Conservation (phyloP, 2,888 invertebrate species). For the Conus canariensis region DNA sequence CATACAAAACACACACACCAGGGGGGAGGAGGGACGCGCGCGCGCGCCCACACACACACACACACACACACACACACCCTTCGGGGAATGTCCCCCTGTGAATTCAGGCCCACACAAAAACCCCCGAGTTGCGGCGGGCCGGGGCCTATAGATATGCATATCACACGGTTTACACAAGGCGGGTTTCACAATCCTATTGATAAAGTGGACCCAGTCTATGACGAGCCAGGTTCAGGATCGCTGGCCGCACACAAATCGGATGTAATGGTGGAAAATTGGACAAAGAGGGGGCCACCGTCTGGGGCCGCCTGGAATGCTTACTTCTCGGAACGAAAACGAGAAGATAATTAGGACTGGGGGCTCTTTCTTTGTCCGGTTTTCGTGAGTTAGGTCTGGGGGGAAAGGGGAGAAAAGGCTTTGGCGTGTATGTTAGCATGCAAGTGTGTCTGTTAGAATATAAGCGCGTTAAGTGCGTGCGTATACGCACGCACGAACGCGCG, state of each 20-base stretch:
- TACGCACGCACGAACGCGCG: not conserved
- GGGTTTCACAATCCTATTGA: not conserved
- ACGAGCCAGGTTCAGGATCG: not conserved
- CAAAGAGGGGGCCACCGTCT: not conserved
- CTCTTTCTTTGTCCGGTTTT: too few relatives aligned
- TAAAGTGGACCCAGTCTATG: conserved; percentile 2
- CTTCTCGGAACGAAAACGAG: not conserved
- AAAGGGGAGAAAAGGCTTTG: too few relatives aligned
- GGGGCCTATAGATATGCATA: conserved; percentile 8
- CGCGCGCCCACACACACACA: not conserved
- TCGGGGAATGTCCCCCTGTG: too few relatives aligned
- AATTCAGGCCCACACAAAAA: not conserved
- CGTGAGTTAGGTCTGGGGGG: too few relatives aligned
- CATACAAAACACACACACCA: not conserved
- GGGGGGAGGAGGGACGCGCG: too few relatives aligned
- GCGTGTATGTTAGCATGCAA: too few relatives aligned
- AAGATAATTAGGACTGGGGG: not conserved
- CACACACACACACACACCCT: not conserved
- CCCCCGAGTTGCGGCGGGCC: not conserved
- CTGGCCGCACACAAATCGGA: not conserved
- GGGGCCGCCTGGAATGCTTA: conserved; percentile 5
- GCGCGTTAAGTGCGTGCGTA: not conserved
- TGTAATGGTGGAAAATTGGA: not conserved
- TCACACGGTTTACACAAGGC: not conserved
- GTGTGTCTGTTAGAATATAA: too few relatives aligned